Evolutionary conservation across 2,888 invertebrate species (phyloP).

Genomic region (Blastobasis adustella): DNA sequence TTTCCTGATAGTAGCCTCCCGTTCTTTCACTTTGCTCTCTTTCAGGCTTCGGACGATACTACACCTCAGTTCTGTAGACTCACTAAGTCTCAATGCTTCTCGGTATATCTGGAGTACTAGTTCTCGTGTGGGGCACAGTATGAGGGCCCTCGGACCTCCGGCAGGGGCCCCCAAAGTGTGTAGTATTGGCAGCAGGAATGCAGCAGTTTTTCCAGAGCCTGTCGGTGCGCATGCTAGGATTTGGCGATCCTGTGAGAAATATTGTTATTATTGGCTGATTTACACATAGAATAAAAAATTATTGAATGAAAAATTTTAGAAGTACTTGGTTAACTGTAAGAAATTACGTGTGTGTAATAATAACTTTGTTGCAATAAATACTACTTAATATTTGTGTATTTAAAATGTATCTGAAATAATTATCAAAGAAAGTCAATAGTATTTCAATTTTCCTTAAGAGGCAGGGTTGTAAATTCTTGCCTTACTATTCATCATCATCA

Average conservation of each 20-base stretch:
- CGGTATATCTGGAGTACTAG: slow-evolving; percentile 90
- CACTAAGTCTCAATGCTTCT: slow-evolving; percentile 85
- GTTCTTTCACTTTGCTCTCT: slow-evolving; percentile 81
- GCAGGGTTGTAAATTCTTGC: too few species aligned
- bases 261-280: too few species aligned
- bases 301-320: background rate
- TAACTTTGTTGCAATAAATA: too few species aligned
- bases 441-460: too few species aligned
- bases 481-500: too few species aligned
- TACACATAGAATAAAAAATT: background rate
- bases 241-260: slow-evolving; percentile 77
- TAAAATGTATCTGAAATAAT: too few species aligned
- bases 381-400: too few species aligned
- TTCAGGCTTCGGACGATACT: slow-evolving; percentile 88
- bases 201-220: slow-evolving; percentile 97
- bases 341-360: too few species aligned
- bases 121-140: slow-evolving; percentile 95
- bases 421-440: too few species aligned
- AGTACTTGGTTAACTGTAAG: too few species aligned
- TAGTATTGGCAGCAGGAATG: slow-evolving; percentile 93
- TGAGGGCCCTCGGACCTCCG: slow-evolving; percentile 88
- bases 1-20: slow-evolving; percentile 82
- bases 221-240: slow-evolving; percentile 97
- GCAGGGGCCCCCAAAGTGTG: slow-evolving; percentile 81
- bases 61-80: slow-evolving; percentile 81